A percentile compares a stretch with the other conserved stretches of the same genome.
Conservation (phyloP, 2,113 vertebrate genomes). For the Plectropomus leopardus region DNA sequence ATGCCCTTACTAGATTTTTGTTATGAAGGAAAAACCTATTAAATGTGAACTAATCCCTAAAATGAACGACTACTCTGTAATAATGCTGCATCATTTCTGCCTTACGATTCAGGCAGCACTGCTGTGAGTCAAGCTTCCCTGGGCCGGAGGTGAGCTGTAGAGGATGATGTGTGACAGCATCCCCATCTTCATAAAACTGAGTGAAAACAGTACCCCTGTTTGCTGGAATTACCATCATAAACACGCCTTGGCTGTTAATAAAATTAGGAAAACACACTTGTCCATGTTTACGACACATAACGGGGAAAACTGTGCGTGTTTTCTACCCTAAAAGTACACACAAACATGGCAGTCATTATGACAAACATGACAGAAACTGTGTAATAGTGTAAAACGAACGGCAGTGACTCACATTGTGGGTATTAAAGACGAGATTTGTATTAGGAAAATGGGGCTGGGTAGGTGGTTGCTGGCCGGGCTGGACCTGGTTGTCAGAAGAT, state of each 20-base stretch:
- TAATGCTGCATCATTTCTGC: conserved; percentile 10
- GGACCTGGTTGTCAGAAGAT: background rate
- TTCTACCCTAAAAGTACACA: background rate
- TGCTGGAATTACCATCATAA: conserved; percentile 15
- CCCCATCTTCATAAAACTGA: conserved; percentile 20
- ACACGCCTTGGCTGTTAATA: conserved; percentile 4
- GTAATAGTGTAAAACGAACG: background rate
- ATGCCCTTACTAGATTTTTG: background rate
- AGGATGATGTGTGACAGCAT: conserved; percentile 25
- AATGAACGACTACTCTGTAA: conserved; percentile 7
- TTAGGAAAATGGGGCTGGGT: background rate
- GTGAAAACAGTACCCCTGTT: conserved; percentile 21
- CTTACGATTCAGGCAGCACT: background rate
- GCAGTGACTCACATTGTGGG: conserved; percentile 24
- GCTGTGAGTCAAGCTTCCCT: conserved; percentile 42
- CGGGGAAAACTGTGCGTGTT: conserved; percentile 13
- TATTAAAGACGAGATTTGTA: background rate
- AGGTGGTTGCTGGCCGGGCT: background rate
- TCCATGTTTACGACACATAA: conserved; percentile 15
- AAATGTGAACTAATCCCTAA: background rate
- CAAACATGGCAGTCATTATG: conserved; percentile 7
- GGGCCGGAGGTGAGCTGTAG: conserved; percentile 6
- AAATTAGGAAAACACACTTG: conserved; percentile 24
- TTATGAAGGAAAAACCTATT: background rate
- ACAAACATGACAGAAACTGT: conserved; percentile 32